Base-by-base conservation (phyloP, 1,140 invertebrate species). In the Neodiprion lecontei region DNA sequence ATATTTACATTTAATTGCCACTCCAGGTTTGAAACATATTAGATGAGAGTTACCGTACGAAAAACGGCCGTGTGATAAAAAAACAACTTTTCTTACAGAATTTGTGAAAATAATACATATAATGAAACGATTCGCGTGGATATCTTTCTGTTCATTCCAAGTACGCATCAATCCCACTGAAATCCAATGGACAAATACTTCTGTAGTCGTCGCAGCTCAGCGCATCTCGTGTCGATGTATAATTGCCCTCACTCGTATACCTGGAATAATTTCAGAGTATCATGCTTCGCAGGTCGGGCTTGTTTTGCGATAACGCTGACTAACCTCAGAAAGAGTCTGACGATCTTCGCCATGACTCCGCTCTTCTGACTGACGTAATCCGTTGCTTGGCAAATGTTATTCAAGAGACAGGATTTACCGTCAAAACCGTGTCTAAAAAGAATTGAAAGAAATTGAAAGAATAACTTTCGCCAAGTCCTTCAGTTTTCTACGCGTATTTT, bases 351-450 rank as follows among this genome's bases (percentile, higher is more conserved):
- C 23, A 89, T 74, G 8, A 86, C 83, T 5, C 88, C 87, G 47
- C 81, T 80, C 10, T 77, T 80, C 0, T 65, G 75, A 10, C 67
- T 71, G 7, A 76, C 72, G 69, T 84, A 85, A 8, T 84, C 76
- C 67, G 82, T 76, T 17, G 88, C 81, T 67, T 91, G 88, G 65
- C 91, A 92, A 40, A 92, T 82, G 75, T 90, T 83, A 61, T 90
- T 89, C 17, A 90, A 78, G 1, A 92, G 79, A 75, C 91, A 92
- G 67, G 90, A 87, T 77, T 84, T 84, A 2, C 91, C 91, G 67
- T 89, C 80, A 77, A 89, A 88, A 1, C 91, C 91, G 53, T 91
- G 84, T 76, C 91, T 92, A 81, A 67, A 88, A 88, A 73, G 74
- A 78, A 70, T 40, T 40, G 28, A 40, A 40, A 71, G 74, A 75